phyloP scores from a whole-genome alignment of 2,888 invertebrate genomes.

The Colletes collaris region DNA sequence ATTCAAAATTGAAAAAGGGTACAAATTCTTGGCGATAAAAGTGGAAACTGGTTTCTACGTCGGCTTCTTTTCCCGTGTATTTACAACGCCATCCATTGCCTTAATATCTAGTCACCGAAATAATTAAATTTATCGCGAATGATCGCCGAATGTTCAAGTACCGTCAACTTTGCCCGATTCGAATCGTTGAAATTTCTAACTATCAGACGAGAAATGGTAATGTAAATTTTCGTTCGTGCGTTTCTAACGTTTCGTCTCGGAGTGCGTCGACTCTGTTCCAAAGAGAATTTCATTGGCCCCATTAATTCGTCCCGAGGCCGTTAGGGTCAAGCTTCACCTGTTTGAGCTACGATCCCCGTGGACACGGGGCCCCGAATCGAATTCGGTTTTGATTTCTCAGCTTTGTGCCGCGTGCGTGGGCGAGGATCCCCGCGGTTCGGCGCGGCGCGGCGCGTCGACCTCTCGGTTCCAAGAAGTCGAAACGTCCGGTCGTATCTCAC shows the following conservation, averaged over 20 bases:
- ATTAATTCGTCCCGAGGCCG: constrained; percentile 54
- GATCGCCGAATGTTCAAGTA: not conserved
- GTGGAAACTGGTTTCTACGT: constrained; percentile 36
- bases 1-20: constrained; percentile 22
- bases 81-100: not conserved
- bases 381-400: constrained; percentile 68
- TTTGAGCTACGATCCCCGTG: constrained; percentile 48
- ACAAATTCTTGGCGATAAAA: constrained; percentile 24
- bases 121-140: constrained; percentile 21
- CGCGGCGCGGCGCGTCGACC: constrained; percentile 69
- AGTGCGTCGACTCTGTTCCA: too few relatives aligned
- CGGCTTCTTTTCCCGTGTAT: constrained; percentile 13
- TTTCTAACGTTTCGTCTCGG: too few relatives aligned
- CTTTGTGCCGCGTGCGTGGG: constrained; percentile 69
- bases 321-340: constrained; percentile 62
- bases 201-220: too few relatives aligned
- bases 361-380: constrained; percentile 54
- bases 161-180: too few relatives aligned
- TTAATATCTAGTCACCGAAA: constrained; percentile 8
- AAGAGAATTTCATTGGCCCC: constrained; percentile 37
- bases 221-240: too few relatives aligned
- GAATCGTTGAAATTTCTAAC: too few relatives aligned
- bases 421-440: constrained; percentile 72
- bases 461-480: constrained; percentile 72
- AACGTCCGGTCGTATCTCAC: constrained; percentile 72